Base-by-base conservation (phyloP, 2,888 invertebrate genomes). In the Eustalomyia histrio region DNA sequence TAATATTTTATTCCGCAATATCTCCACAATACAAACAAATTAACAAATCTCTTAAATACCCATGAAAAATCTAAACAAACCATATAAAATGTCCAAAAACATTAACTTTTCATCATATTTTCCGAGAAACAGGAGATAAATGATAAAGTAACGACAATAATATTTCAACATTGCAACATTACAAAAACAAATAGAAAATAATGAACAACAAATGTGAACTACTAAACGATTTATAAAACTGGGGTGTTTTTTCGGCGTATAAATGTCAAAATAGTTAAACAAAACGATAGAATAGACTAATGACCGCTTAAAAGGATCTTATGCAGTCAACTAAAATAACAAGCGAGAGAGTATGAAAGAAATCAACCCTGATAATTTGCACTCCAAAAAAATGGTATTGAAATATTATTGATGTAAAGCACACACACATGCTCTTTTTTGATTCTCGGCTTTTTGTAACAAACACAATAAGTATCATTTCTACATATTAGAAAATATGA, bases 231-330 rank as follows among this genome's bases (percentile, higher is more conserved):
- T 67, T 7, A 6, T 24, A 24, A 73, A 58, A 58, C 24, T 68
- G 68, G 81, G 78, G 81, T 81, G 78, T 71, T 72, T 78, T 67
- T 65, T 47, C 39, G 71, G 71, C 17, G 57, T 57, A 71, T 52
- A 74, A 74, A 75, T 81, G 81, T 81, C 81, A 81, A 75, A 81
- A 81, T 81, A 81, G 74, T 81, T 78, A 75, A 81, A 81, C 74
- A 81, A 71, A 78, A 76, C 58, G 39, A 73, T 76, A 55, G 73
- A 29, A 39, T 55, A 18, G 47, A 75, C 74, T 81, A 81, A 74
- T 81, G 78, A 78, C 76, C 78, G 65, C 76, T 73, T 64, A 76
- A 80, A 76, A 80, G 76, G 68, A 68, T 76, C 43, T 39, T 29
- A 50, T 39, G 18, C 39, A 35, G n/a, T 24, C 55, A 71, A 52